Conservation (phyloP, 1,140 invertebrate genomes). For the Sitophilus oryzae region DNA sequence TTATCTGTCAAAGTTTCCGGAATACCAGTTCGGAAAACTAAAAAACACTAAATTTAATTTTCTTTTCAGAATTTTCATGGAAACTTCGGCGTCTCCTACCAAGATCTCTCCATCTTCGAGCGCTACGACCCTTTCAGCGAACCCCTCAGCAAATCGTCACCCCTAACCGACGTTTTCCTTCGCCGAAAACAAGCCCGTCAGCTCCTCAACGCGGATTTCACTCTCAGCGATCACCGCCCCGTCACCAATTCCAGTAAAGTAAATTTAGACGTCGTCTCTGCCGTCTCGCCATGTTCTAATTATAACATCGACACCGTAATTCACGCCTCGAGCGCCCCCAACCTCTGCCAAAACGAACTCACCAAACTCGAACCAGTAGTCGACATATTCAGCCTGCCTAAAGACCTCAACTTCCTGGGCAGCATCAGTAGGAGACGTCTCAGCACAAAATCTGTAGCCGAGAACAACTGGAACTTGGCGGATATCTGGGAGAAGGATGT, state of each 20-base stretch:
- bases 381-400: slow-evolving; percentile 50
- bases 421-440: slow-evolving; percentile 22
- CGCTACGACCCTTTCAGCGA: slow-evolving; percentile 24
- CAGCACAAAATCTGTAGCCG: slow-evolving; percentile 40
- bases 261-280: slow-evolving; percentile 40
- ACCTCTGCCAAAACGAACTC: slow-evolving; percentile 32
- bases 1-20: too few species aligned
- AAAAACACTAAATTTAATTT: too few species aligned
- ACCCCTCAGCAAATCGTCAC: slow-evolving; percentile 22
- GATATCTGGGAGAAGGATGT: slow-evolving; percentile 34
- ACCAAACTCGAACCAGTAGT: slow-evolving; percentile 22
- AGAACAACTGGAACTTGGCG: slow-evolving; percentile 49
- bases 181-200: slow-evolving; percentile 22
- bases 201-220: slow-evolving; percentile 11
- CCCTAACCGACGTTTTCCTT: slow-evolving; percentile 36
- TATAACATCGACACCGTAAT: slow-evolving; percentile 35
- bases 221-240: neutral
- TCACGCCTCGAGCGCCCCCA: slow-evolving; percentile 43
- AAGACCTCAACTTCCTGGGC: slow-evolving; percentile 48
- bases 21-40: too few species aligned
- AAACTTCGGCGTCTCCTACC: slow-evolving; percentile 42
- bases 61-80: slow-evolving; percentile 28
- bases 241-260: slow-evolving; percentile 8
- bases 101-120: slow-evolving; percentile 39
- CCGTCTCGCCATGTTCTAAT: slow-evolving; percentile 31